phyloP scores from a whole-genome alignment of 2,113 vertebrate species.

The Chaenogobius annularis region DNA sequence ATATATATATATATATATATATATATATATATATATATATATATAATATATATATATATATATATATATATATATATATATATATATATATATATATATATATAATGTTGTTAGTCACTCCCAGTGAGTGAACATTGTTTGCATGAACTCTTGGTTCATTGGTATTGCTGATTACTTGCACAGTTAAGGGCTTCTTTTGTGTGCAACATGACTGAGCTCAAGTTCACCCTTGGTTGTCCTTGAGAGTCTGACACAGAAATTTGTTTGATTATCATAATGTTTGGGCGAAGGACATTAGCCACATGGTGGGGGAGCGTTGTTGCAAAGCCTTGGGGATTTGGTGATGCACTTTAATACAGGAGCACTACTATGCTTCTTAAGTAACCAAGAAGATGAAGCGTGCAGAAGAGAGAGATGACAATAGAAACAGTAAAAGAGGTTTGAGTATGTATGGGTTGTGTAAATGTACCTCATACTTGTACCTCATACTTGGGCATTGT shows the following conservation, averaged over 20 bases:
- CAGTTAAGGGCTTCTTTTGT: background rate
- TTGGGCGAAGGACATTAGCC: constrained; percentile 41
- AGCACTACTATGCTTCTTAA: constrained; percentile 57
- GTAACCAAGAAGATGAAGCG: constrained; percentile 29
- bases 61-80: too few species aligned
- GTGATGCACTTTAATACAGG: constrained; percentile 37
- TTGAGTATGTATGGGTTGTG: too few species aligned
- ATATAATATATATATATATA: too few species aligned
- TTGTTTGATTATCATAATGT: constrained; percentile 34
- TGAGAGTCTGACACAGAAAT: constrained; percentile 33
- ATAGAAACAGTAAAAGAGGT: constrained; percentile 12
- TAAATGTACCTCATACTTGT: too few species aligned
- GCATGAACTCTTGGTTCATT: background rate
- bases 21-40: too few species aligned
- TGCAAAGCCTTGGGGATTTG: constrained; percentile 49
- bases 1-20: too few species aligned
- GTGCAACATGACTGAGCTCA: background rate
- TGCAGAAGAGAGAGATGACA: constrained; percentile 19
- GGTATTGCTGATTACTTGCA: background rate
- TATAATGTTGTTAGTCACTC: too few species aligned
- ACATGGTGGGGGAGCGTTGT: constrained; percentile 36
- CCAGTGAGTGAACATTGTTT: too few species aligned
- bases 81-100: too few species aligned
- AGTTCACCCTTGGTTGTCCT: constrained; percentile 45
- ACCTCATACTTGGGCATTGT: too few species aligned